Evolutionary conservation across 2,113 vertebrate species (phyloP), one percentile per base, ranked within the genome.

Genomic region (Chunga burmeisteri): DNA sequence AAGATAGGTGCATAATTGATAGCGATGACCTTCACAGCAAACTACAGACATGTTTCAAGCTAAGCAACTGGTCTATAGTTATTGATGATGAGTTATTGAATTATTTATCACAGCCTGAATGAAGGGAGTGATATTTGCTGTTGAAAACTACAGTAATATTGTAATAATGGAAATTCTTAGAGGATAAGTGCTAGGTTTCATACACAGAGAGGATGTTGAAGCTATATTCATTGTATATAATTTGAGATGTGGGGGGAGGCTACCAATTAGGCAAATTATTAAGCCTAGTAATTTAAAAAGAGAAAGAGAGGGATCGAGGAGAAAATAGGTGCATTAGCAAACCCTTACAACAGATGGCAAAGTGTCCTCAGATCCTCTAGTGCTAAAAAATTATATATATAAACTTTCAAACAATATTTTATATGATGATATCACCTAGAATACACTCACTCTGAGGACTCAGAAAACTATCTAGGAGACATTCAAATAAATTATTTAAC

Each of bases 21-120:
- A 90, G 85, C 15, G 2, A 88, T 97, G 94, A 97, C 97, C 96
- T 98, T 97, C 96, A 95, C 73, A 81, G 77, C 22, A 92, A 97
- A 97, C 95, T 86, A 88, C 94, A 97, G 95, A 95, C 94, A 96
- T 40, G 32, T 97, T 97, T 98, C 96, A 94, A 97, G 93, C 82
- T 89, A 96, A 97, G 97, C 97, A 98, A 98, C 94, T 97, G 96
- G 95, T 98, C 97, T 97, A 98, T 96, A 97, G 97, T 97, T 98
- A 98, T 97, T 97, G 98, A 97, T 98, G 98, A 97, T 95, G 97
- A 93, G 87, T 96, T 98, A 97, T 96, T 98, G 97, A 98, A 98
- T 98, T 98, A 98, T 98, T 98, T 98, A 98, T 98, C 96, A 89
- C 63, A 93, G 88, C 61, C 92, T 97, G 95, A 96, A 97, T 96